Evolutionary conservation across 1,140 invertebrate species (phyloP), one percentile per base, ranked within the genome.

Genomic region (Diachasma alloeum): DNA sequence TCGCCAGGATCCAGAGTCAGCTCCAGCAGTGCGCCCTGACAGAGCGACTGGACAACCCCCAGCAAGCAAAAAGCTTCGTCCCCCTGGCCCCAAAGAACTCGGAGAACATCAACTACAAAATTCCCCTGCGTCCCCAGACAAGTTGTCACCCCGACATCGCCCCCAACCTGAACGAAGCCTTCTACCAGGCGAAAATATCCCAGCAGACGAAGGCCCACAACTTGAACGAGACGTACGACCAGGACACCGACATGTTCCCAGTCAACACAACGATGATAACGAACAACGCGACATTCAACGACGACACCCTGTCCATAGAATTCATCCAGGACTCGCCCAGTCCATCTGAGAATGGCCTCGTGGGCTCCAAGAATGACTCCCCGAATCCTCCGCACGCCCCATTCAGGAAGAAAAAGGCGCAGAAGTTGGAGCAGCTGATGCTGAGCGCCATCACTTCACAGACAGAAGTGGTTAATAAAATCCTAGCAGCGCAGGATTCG

Each of bases 391-490:
- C 89, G 0, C 79, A 84, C 76, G 87, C 76, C 1, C 89, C 89
- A 26, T 75, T 88, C 10, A 83, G 89, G 19, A 88, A 87, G 39
- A 90, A 90, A 69, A 90, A 88, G 69, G 85, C 82, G 4, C 87
- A 89, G 19, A 90, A 90, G 71, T 36, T 90, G 13, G 89, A 90
- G 71, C 85, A 87, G 19, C 75, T 90, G 9, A 84, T 90, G 76
- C 37, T 89, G 11, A 87, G 77, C 78, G 89, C 89, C 1, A 89
- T 90, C 31, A 89, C 83, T 80, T 89, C 88, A 19, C 89, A 90
- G 71, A 89, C 83, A 70, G 89, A 90, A 80, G 88, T 89, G 9
- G 87, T 90, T 0, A 89, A 89, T 81, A 90, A 89, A 83, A 88
- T 90, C 81, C 36, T 90, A n/a, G 79, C 84, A 13, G 88, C 87